phyloP scores from a whole-genome alignment of 2,113 vertebrate species.

The Oceanites oceanicus region DNA sequence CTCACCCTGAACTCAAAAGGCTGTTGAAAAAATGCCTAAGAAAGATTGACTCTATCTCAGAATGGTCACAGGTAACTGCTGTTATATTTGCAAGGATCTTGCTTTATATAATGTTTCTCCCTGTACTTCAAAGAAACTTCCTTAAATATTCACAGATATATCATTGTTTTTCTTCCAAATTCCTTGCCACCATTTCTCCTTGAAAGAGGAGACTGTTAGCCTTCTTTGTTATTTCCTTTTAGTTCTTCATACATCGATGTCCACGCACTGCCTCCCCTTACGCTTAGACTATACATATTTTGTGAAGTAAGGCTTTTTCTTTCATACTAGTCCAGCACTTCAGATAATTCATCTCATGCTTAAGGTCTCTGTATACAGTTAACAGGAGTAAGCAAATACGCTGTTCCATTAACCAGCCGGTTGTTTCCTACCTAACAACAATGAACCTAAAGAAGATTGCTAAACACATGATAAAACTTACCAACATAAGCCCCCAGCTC shows the following conservation, averaged over 20 bases:
- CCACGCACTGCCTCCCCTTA: background rate
- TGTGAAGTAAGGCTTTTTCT: background rate
- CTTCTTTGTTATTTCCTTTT: background rate
- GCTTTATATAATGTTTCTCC: background rate
- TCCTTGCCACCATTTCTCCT: background rate
- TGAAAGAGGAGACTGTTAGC: background rate
- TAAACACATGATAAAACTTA: conserved; percentile 72
- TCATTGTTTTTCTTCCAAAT: background rate
- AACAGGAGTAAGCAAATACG: background rate
- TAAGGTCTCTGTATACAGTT: background rate
- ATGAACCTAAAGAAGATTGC: background rate
- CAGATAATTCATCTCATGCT: background rate
- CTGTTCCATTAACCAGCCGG: background rate
- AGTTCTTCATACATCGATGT: background rate
- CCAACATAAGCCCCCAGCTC: conserved; percentile 97
- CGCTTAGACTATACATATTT: accelerated
- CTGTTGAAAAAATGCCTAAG: background rate
- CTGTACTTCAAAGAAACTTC: background rate
- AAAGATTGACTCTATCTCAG: background rate
- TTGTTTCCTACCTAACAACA: background rate
- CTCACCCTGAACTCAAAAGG: background rate
- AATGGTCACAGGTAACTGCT: background rate
- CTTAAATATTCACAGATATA: background rate
- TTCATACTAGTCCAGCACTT: background rate
- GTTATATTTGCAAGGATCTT: background rate